These are phyloP conservation scores for Channa maculata DNA, from an alignment of 2,113 vertebrate species.

Conservation along the genomic window DNA sequence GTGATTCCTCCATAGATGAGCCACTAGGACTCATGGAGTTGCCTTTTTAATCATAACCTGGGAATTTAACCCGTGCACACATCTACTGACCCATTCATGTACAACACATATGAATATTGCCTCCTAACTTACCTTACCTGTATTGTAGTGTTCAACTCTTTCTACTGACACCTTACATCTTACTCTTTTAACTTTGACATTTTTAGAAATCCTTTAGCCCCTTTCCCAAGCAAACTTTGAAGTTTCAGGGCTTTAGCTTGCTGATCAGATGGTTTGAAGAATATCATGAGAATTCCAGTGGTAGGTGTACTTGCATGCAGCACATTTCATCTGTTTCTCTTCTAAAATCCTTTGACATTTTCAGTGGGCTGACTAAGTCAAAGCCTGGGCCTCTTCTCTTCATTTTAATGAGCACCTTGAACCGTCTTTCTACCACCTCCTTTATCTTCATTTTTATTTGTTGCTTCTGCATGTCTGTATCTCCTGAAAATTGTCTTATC, in stretches of 20 bases:
- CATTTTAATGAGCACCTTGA: conserved; percentile 39
- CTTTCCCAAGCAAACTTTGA: not conserved
- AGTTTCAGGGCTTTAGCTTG: conserved; percentile 1
- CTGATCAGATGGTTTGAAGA: conserved; percentile 8
- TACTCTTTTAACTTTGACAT: not conserved
- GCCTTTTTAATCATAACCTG: too few relatives aligned
- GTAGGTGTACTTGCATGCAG: conserved; percentile 1
- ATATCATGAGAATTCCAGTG: conserved; percentile 8
- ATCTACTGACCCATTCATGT: too few relatives aligned
- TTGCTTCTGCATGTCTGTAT: not conserved
- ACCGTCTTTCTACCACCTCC: conserved; percentile 14
- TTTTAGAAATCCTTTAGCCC: conserved; percentile 1
- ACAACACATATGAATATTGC: too few relatives aligned
- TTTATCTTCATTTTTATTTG: conserved; percentile 8
- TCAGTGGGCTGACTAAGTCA: conserved; percentile 24
- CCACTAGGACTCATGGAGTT: too few relatives aligned
- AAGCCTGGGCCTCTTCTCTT: not conserved
- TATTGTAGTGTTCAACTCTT: not conserved
- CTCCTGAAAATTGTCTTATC: not conserved
- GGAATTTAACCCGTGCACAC: too few relatives aligned
- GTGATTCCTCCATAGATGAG: too few relatives aligned
- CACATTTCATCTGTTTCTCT: conserved; percentile 12
- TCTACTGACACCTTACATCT: not conserved
- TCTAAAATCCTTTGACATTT: conserved; percentile 40
- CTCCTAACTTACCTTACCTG: too few relatives aligned